Percentiles rank a stretch among this genome's conserved stretches.
Evolutionary conservation across 2,113 vertebrate genomes (phyloP).

Genomic region (Gasterosteus nipponicus): DNA sequence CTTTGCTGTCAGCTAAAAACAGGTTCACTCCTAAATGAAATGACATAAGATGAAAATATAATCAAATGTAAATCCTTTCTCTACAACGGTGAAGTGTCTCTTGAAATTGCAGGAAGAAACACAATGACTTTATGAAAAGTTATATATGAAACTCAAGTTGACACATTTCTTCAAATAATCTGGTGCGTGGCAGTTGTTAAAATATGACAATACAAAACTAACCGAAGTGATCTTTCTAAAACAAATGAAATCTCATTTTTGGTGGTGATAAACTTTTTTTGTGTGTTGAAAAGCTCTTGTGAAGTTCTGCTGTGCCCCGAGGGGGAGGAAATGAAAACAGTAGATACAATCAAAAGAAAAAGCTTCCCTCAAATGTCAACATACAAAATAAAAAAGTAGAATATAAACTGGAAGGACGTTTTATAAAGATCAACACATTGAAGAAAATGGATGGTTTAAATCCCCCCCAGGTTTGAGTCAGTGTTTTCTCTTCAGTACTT

Average conservation of each 20-base stretch:
- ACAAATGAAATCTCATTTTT: conserved; percentile 13
- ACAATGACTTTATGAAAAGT: background rate
- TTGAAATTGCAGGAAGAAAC: background rate
- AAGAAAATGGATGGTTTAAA: conserved; percentile 37
- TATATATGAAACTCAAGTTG: background rate
- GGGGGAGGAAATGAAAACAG: conserved; percentile 47
- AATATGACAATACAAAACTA: background rate
- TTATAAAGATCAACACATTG: conserved; percentile 31
- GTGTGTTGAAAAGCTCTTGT: conserved; percentile 11
- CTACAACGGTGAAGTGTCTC: background rate
- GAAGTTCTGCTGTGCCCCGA: background rate
- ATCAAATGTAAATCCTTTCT: background rate
- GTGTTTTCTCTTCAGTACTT: background rate
- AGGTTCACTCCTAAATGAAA: background rate
- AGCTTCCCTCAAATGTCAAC: conserved; percentile 14
- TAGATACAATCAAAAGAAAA: conserved; percentile 36
- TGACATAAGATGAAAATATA: background rate
- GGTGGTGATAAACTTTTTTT: background rate
- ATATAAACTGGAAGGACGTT: conserved; percentile 22
- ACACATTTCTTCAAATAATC: background rate
- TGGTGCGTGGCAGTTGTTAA: background rate
- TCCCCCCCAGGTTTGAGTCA: background rate
- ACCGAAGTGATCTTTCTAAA: background rate
- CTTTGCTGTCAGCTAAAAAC: background rate
- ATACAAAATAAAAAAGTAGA: conserved; percentile 9